These are phyloP conservation scores for Tamandua tetradactyla DNA, from an alignment of 2,797 vertebrate genomes.

Conservation along the genomic window DNA sequence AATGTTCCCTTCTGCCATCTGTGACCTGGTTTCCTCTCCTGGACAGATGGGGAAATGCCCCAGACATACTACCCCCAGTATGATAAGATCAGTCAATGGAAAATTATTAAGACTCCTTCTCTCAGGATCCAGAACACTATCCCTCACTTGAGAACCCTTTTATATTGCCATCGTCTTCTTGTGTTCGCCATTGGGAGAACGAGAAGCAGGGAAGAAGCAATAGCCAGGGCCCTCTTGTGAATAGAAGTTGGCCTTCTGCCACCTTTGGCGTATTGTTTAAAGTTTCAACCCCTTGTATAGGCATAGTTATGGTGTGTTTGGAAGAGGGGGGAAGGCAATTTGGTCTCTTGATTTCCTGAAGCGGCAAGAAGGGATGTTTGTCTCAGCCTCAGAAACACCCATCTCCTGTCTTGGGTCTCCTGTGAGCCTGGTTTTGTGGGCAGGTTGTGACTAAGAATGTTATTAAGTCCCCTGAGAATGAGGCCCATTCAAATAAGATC, in stretches of 20 bases:
- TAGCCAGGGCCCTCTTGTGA: background rate
- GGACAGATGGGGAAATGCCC: background rate
- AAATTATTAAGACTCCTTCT: background rate
- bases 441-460: background rate
- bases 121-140: background rate
- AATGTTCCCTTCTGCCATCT: background rate
- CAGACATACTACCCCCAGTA: background rate
- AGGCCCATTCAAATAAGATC: background rate
- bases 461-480: background rate
- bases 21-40: background rate
- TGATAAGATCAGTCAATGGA: background rate
- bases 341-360: slow-evolving; percentile 4
- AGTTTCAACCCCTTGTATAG: background rate
- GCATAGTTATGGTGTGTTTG: background rate
- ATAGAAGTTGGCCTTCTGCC: background rate
- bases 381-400: background rate
- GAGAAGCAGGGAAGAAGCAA: background rate
- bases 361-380: background rate
- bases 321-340: background rate
- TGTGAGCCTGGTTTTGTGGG: background rate
- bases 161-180: too few relatives aligned
- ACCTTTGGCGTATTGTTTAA: background rate
- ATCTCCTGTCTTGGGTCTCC: background rate
- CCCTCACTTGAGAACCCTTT: background rate
- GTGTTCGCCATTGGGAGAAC: background rate